phyloP scores from a whole-genome alignment of 1,140 invertebrate species.

The Atta colombica region DNA sequence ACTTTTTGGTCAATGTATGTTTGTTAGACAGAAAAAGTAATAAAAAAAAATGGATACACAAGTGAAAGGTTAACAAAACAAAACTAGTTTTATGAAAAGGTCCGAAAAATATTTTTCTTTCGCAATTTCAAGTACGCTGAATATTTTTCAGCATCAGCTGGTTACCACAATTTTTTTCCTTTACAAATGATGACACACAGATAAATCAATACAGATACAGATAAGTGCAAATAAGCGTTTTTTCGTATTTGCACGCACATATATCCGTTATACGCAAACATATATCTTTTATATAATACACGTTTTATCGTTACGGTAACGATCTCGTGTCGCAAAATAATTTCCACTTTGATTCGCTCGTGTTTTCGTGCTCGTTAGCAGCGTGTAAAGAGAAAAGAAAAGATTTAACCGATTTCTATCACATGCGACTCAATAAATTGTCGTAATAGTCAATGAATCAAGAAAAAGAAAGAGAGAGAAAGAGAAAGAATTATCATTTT shows the following conservation, averaged over 20 bases:
- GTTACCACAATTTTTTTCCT: slow-evolving; percentile 6
- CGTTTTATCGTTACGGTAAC: slow-evolving; percentile 55
- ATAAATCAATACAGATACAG: slow-evolving; percentile 46
- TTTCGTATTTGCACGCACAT: slow-evolving; percentile 2
- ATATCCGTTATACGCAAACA: background rate
- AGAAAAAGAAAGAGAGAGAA: background rate
- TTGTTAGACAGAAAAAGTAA: background rate
- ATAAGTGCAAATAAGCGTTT: slow-evolving; percentile 31
- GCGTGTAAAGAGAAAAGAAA: slow-evolving; percentile 15
- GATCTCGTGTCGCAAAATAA: slow-evolving; percentile 34
- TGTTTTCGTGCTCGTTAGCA: slow-evolving; percentile 34
- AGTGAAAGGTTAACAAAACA: background rate
- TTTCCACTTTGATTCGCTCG: background rate
- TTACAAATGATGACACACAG: background rate
- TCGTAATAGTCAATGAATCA: background rate
- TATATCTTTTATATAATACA: slow-evolving; percentile 2
- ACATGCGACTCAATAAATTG: slow-evolving; percentile 32
- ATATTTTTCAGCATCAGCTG: background rate
- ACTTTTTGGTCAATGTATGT: background rate
- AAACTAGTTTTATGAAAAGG: slow-evolving; percentile 12
- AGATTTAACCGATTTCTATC: slow-evolving; percentile 20
- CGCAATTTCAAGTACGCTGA: background rate
- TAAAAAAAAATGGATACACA: background rate
- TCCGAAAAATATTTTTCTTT: background rate
- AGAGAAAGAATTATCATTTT: slow-evolving; percentile 12